Percentiles rank a stretch among this genome's conserved stretches.
Conservation (phyloP, 2,888 invertebrate genomes). For the Glyphotaelius pellucidus region DNA sequence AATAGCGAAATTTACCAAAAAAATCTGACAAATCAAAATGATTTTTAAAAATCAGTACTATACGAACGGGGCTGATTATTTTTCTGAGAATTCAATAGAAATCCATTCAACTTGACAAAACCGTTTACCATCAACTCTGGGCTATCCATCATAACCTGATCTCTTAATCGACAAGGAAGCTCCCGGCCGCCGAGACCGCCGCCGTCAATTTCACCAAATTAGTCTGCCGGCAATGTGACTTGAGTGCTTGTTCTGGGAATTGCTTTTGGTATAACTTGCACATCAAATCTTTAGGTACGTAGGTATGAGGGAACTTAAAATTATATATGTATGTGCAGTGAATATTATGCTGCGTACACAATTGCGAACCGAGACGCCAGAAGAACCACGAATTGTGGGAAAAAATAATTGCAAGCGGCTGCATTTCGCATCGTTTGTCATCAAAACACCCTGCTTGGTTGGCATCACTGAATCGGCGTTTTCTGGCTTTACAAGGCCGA, state of each 20-base stretch:
- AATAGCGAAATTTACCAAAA: background rate
- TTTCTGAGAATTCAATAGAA: background rate
- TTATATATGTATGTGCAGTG: background rate
- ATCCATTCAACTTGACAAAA: constrained; percentile 1
- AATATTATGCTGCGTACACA: background rate
- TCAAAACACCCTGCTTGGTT: no score
- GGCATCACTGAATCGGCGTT: no score
- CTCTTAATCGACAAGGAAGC: constrained; percentile 7
- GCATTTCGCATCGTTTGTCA: no score
- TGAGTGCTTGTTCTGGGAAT: constrained; percentile 7
- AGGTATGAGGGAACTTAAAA: background rate
- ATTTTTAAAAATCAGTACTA: background rate
- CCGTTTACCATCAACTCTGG: background rate
- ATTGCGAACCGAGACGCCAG: no score
- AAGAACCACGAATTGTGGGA: no score
- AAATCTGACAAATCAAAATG: background rate
- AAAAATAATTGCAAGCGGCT: no score
- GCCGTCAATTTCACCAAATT: constrained; percentile 9
- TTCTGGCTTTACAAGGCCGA: no score
- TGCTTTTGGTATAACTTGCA: background rate
- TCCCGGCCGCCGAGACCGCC: background rate
- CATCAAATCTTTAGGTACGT: background rate
- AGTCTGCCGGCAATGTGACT: background rate
- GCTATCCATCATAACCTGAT: constrained; percentile 20
- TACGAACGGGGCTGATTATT: background rate